Conservation (phyloP, 2,888 invertebrate species). For the Sinhomidia bicolor region DNA sequence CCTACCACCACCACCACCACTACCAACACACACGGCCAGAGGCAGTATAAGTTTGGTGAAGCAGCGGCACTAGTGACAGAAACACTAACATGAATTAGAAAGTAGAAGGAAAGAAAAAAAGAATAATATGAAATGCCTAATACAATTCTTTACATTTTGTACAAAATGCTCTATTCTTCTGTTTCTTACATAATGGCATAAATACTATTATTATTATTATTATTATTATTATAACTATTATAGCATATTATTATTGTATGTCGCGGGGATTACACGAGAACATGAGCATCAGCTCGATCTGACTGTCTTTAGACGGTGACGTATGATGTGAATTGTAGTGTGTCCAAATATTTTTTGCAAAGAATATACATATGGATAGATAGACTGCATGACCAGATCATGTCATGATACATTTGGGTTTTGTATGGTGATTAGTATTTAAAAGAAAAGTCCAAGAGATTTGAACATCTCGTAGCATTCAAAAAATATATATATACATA, state of each 20-base stretch:
- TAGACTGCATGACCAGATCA: not conserved
- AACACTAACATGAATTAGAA: constrained; percentile 26
- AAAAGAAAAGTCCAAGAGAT: not conserved
- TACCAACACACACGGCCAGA: not conserved
- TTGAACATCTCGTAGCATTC: not conserved
- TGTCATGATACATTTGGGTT: not conserved
- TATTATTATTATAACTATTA: not conserved
- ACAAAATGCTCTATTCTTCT: no score
- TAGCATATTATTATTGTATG: not conserved
- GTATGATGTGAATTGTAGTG: constrained; percentile 5
- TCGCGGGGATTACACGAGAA: constrained; percentile 5
- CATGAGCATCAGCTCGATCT: not conserved
- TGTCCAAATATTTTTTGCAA: constrained; percentile 9
- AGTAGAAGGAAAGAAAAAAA: constrained; percentile 17
- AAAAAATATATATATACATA: not conserved
- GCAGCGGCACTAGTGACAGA: constrained; percentile 3
- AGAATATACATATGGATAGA: no score
- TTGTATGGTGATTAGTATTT: constrained; percentile 18
- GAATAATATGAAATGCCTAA: no score
- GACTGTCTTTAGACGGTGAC: not conserved
- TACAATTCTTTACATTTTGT: constrained; percentile 2
- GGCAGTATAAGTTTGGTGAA: not conserved
- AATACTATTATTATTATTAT: not conserved
- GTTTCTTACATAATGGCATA: not conserved
- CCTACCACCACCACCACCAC: not conserved